phyloP scores from a whole-genome alignment of 2,113 vertebrate species.

The Octodon degus region DNA sequence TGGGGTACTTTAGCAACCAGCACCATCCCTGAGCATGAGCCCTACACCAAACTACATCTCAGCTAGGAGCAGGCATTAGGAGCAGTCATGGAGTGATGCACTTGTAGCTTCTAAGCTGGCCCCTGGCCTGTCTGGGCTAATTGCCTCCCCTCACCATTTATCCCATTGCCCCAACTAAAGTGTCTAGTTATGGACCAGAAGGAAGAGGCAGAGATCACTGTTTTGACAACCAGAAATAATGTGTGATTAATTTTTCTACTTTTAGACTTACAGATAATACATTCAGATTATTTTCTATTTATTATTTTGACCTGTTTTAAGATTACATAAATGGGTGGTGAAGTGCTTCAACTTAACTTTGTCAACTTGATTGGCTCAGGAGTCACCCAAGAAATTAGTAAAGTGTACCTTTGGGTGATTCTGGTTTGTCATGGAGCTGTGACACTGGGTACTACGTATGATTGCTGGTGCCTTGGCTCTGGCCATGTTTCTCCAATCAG shows the following conservation, averaged over 20 bases:
- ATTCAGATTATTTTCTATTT: background rate
- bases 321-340: background rate
- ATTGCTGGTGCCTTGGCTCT: background rate
- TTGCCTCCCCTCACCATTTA: background rate
- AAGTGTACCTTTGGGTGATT: background rate
- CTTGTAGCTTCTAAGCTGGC: fast-evolving
- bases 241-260: background rate
- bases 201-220: background rate
- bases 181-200: background rate
- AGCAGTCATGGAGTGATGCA: fast-evolving
- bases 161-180: background rate
- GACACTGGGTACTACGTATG: background rate
- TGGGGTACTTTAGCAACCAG: fast-evolving
- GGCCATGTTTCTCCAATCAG: background rate
- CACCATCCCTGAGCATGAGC: background rate
- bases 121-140: too few relatives aligned
- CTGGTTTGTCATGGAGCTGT: background rate
- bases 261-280: background rate
- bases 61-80: background rate
- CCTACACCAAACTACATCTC: background rate
- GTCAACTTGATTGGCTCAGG: background rate
- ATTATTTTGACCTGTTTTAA: background rate
- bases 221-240: background rate
- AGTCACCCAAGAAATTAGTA: background rate
- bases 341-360: background rate